Percentiles rank a stretch among this genome's conserved stretches.
phyloP scores from a whole-genome alignment of 1,140 invertebrate genomes.

The Acromyrmex heyeri region DNA sequence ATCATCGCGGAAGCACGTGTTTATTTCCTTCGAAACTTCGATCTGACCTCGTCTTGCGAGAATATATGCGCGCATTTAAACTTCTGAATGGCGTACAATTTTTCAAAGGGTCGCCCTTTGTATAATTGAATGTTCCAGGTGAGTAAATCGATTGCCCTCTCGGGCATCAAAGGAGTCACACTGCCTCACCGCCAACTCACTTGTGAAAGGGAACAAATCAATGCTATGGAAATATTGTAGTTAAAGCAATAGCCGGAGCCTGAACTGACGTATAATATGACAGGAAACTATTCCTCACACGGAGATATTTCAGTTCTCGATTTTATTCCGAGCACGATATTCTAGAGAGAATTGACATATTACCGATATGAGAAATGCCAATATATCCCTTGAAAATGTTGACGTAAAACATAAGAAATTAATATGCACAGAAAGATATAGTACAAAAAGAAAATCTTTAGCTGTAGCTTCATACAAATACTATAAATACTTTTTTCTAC shows the following conservation, averaged over 20 bases:
- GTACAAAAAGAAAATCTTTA: neutral
- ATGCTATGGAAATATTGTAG: conserved; percentile 32
- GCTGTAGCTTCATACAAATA: neutral
- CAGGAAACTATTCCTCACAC: conserved; percentile 22
- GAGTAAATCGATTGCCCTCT: conserved; percentile 53
- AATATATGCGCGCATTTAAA: conserved; percentile 30
- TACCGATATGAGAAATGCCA: conserved; percentile 8
- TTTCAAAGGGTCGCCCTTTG: conserved; percentile 54
- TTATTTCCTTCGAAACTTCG: conserved; percentile 49
- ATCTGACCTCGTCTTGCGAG: conserved; percentile 40
- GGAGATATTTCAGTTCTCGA: conserved; percentile 11
- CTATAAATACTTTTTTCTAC: neutral
- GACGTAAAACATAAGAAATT: conserved; percentile 8
- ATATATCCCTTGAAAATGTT: neutral
- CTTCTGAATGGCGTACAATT: conserved; percentile 42
- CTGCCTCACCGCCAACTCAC: conserved; percentile 19
- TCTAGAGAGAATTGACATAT: conserved; percentile 23
- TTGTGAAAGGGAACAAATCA: conserved; percentile 21
- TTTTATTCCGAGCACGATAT: conserved; percentile 8
- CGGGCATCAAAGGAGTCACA: conserved; percentile 21
- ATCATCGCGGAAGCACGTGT: conserved; percentile 36
- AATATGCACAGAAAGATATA: neutral
- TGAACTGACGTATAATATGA: conserved; percentile 18
- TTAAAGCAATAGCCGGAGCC: conserved; percentile 12
- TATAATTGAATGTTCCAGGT: conserved; percentile 56